phyloP scores from a whole-genome alignment of 2,113 vertebrate genomes.

The Platichthys stellatus region DNA sequence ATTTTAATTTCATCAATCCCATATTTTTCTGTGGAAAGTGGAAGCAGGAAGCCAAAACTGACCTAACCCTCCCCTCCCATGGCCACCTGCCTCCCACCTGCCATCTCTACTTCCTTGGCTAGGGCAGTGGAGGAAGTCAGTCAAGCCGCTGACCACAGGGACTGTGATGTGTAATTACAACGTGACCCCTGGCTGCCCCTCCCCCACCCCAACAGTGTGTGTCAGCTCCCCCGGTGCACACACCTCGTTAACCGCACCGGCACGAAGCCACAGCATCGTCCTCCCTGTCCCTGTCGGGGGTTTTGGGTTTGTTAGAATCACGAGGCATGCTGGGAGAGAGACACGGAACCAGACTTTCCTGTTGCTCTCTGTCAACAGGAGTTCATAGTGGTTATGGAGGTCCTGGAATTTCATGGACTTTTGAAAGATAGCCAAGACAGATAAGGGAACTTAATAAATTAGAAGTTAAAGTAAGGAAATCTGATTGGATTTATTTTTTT shows the following conservation, averaged over 20 bases:
- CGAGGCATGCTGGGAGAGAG: slow-evolving; percentile 60
- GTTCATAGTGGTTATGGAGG: slow-evolving; percentile 36
- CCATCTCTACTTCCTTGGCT: slow-evolving; percentile 38
- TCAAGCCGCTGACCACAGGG: slow-evolving; percentile 66
- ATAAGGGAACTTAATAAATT: slow-evolving; percentile 19
- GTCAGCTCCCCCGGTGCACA: slow-evolving; percentile 56
- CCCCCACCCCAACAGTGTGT: slow-evolving; percentile 33
- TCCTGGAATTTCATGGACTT: slow-evolving; percentile 51
- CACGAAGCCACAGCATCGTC: slow-evolving; percentile 42
- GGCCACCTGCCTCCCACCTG: slow-evolving; percentile 18
- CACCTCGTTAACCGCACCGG: slow-evolving; percentile 70
- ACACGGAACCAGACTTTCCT: slow-evolving; percentile 42
- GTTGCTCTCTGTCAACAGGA: slow-evolving; percentile 64
- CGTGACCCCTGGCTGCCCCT: slow-evolving; percentile 65
- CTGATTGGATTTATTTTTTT: no score
- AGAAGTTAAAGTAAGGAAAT: neutral
- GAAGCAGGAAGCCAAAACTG: no score
- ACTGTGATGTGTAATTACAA: slow-evolving; percentile 79
- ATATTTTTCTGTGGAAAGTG: slow-evolving; percentile 6
- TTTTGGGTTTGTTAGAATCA: slow-evolving; percentile 54
- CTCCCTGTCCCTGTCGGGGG: slow-evolving; percentile 50
- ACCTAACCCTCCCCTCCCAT: neutral
- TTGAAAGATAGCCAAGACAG: slow-evolving; percentile 35
- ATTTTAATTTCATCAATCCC: neutral
- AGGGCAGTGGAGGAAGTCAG: slow-evolving; percentile 41